Evolutionary conservation across 92 coral and sea anemone species (phyloP).

Genomic region (Muricea muricata): DNA sequence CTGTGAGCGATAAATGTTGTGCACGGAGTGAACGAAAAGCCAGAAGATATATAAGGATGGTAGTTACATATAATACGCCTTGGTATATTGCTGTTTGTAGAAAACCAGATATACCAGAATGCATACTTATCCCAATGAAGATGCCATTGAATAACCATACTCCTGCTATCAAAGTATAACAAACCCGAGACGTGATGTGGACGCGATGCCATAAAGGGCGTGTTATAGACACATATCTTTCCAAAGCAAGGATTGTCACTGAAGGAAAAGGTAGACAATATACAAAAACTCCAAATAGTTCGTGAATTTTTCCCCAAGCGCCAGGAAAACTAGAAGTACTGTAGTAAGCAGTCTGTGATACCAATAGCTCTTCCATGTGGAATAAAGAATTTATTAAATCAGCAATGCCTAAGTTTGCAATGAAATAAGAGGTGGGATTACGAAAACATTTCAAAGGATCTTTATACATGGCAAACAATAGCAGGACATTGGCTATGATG

Average conservation of each 20-base stretch:
- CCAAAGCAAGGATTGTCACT: background rate
- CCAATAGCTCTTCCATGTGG: background rate
- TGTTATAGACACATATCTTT: conserved; percentile 2
- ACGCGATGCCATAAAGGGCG: conserved; percentile 17
- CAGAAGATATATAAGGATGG: background rate
- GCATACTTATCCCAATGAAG: background rate
- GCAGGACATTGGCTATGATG: background rate
- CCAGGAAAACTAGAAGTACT: background rate
- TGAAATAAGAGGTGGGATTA: conserved; percentile 41
- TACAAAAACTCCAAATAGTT: background rate
- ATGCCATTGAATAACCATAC: background rate
- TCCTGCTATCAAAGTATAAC: background rate
- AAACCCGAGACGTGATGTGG: background rate
- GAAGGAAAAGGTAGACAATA: background rate
- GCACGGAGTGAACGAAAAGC: background rate
- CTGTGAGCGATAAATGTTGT: background rate
- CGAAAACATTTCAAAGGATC: conserved; percentile 66
- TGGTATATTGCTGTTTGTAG: background rate
- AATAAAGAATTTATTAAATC: conserved; percentile 31
- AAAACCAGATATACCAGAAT: too few relatives aligned
- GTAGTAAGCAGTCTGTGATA: background rate
- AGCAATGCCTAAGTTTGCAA: conserved; percentile 43
- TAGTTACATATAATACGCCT: background rate
- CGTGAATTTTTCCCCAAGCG: background rate
- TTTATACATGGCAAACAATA: conserved; percentile 41